Evolutionary conservation across 2,888 invertebrate genomes (phyloP).

Genomic region (Miltochrista miniata): DNA sequence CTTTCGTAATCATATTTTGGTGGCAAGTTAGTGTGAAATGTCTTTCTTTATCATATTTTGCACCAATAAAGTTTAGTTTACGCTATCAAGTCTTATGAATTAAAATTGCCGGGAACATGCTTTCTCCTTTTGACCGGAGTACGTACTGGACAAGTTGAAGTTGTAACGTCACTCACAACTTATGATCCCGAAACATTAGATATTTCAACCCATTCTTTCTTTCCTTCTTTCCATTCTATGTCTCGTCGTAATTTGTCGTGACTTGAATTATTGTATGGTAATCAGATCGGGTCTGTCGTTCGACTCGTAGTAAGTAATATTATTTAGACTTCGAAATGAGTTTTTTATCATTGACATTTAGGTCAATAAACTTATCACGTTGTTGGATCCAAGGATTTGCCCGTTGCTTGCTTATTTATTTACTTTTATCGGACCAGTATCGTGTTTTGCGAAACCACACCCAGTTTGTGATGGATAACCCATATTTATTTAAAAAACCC

Average conservation of each 20-base stretch:
- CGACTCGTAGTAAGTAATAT: neutral
- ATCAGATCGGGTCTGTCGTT: constrained; percentile 12
- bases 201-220: no score
- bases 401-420: constrained; percentile 32
- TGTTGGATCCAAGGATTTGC: constrained; percentile 7
- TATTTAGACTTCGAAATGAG: neutral
- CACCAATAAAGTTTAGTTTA: no score
- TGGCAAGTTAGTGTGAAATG: no score
- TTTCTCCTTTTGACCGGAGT: no score
- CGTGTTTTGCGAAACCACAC: constrained; percentile 42
- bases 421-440: constrained; percentile 44
- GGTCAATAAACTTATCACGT: constrained; percentile 15
- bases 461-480: constrained; percentile 20
- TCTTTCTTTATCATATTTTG: no score
- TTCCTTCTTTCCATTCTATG: no score
- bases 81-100: no score
- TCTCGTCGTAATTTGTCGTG: constrained; percentile 7
- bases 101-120: no score
- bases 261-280: constrained; percentile 29
- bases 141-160: no score
- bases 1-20: no score
- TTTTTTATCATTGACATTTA: constrained; percentile 1
- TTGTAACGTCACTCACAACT: no score
- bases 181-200: no score
- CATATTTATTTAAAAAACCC: constrained; percentile 13